Base-by-base conservation (phyloP, 2,797 vertebrate genomes). In the Menidia menidia region DNA sequence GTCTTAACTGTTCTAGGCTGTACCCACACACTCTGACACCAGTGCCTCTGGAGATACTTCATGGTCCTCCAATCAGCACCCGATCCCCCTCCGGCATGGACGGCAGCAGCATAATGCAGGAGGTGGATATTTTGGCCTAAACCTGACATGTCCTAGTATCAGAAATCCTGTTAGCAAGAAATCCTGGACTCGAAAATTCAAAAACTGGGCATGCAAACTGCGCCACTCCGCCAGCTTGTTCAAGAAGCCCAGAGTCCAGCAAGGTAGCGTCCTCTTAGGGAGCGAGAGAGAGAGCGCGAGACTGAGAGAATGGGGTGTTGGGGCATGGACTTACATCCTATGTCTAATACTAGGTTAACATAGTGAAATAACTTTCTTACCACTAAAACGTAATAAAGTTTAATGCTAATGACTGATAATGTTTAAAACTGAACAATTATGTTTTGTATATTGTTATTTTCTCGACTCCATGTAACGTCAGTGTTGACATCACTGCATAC, bases 71-170 rank as follows among this genome's bases (percentile, higher is more conserved):
- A 95, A 92, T 91, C 95, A 95, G 93, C 92, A 91, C 73, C 93
- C 84, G 76, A 89, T 93, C 88, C 94, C 90, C 73, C 84, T 91
- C 77, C 83, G 88, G 87, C 89, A 93, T 19, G 92, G 93, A 95
- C 89, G 93, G 85, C 94, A 94, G 92, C 94, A 95, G 89, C 95
- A 95, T 87, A 94, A 93, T 94, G 95, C 94, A 95, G 95, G 95
- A 98, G 97, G 97, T 98, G 96, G 96, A 97, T 98, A 97, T 97
- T 96, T 97, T 97, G 97, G 95, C 96, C 96, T 97, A 97, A 97
- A 96, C 95, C 96, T 97, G 96, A 96, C 96, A 96, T 97, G 96
- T 97, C 96, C 96, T 97, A 97, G 95, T 97, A 96, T 97, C 95
- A 97, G 94, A 96, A 97, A 96, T 95, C 96, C 96, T 91, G 95